Conservation (phyloP, 2,888 invertebrate species). For the Agriopis aurantiaria region DNA sequence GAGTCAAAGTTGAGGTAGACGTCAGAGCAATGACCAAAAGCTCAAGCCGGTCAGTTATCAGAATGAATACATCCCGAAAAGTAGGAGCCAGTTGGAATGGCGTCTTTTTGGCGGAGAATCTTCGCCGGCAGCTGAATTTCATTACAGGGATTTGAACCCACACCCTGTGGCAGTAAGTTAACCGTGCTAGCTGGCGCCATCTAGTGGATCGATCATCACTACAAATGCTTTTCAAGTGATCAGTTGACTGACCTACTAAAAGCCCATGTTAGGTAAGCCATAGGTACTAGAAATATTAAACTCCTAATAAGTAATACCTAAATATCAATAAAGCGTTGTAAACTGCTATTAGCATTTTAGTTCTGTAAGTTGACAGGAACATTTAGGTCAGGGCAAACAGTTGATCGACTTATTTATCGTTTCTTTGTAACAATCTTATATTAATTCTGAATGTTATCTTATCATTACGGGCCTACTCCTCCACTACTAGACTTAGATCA, state of each 20-base stretch:
- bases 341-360: constrained; percentile 3
- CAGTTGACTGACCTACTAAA: not conserved
- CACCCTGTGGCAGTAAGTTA: too few relatives aligned
- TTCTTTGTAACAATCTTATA: constrained; percentile 1
- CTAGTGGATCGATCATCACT: not conserved
- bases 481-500: too few relatives aligned
- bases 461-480: too few relatives aligned
- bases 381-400: constrained; percentile 11
- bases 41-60: too few relatives aligned
- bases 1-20: too few relatives aligned
- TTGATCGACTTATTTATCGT: constrained; percentile 5
- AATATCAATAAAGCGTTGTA: not conserved
- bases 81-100: too few relatives aligned
- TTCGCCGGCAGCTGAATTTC: too few relatives aligned
- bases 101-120: too few relatives aligned
- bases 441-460: not conserved
- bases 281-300: not conserved
- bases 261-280: not conserved
- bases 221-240: not conserved
- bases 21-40: too few relatives aligned
- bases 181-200: too few relatives aligned
- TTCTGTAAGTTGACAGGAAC: not conserved
- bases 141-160: too few relatives aligned
- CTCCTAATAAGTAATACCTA: not conserved
- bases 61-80: too few relatives aligned